Evolutionary conservation across 2,113 vertebrate species (phyloP), one percentile per base, ranked within the genome.

Genomic region (Calidris pugnax): DNA sequence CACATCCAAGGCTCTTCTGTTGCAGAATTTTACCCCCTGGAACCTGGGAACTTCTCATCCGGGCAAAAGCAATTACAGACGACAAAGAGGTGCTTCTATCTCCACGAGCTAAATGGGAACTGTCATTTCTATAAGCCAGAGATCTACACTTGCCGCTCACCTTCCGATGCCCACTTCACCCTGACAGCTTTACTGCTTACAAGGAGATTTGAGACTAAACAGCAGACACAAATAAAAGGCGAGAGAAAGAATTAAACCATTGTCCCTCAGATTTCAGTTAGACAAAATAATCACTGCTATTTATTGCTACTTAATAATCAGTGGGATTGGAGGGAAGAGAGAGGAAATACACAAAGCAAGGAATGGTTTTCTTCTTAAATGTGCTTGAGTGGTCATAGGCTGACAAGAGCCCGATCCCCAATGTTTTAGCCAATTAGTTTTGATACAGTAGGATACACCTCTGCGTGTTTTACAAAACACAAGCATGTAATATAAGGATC

Each of bases 51-150:
- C 33, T 79, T 95, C 72, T 93, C 53, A 92, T 66, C 47, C 1
- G 0, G 60, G 60, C 47, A 93, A 90, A 91, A 89, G 74, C 77
- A 96, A 92, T 97, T 93, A 93, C 27, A 89, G 55, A 81, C 67
- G 68, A 93, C 85, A 90, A 76, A 85, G 53, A 90, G 22, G 4
- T 57, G 73, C 53, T 72, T 63, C 68, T 63, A 19, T 30, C 62
- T 48, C 85, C 55, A 63, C 14, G 33, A 50, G 45, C 39, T 63
- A 90, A 82, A 84, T 32, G 53, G 32, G 77, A 96, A 75, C 60
- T 77, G 72, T 43, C 75, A 93, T 55, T 77, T 67, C 41, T 51
- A 15, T 27, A 83, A 56, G n/a, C 8, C 2, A 92, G 80, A 66
- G 47, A 68, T 55, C 32, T 0, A 0, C 59, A 60, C 20, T 67